These are phyloP conservation scores for Tetragnatha montana DNA, from an alignment of 2,888 invertebrate species.

Conservation along the genomic window DNA sequence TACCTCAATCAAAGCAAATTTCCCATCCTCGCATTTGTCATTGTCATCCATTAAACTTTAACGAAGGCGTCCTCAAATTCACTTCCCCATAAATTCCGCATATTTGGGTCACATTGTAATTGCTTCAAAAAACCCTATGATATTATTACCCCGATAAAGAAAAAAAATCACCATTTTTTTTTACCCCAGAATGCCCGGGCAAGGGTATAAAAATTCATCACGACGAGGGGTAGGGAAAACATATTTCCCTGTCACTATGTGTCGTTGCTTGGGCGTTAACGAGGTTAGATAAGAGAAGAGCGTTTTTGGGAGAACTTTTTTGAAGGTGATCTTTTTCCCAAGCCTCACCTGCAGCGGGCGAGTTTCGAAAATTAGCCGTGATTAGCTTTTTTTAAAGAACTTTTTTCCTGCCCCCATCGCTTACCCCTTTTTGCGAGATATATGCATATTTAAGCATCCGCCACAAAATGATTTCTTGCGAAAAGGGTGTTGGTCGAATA, in stretches of 20 bases:
- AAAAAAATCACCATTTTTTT: background rate
- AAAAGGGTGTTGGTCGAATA: conserved; percentile 3
- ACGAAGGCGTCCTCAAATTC: background rate
- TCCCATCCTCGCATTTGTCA: background rate
- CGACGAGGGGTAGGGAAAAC: conserved; percentile 17
- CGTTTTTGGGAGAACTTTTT: conserved; percentile 31
- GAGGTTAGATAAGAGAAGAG: conserved; percentile 54
- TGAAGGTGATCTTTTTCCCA: conserved; percentile 54
- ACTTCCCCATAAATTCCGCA: conserved; percentile 1
- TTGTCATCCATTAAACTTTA: background rate
- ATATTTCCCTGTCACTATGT: conserved; percentile 48
- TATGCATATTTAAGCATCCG: conserved; percentile 69
- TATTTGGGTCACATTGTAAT: conserved; percentile 18
- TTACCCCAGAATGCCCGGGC: background rate
- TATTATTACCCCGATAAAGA: background rate
- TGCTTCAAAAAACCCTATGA: conserved; percentile 16
- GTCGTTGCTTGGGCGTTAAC: conserved; percentile 62
- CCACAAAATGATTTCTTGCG: conserved; percentile 51
- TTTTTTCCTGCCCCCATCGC: conserved; percentile 23
- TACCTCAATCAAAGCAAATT: background rate
- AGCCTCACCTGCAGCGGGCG: conserved; percentile 52
- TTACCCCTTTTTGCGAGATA: conserved; percentile 53
- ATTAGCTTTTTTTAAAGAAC: conserved; percentile 59
- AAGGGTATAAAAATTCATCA: conserved; percentile 38
- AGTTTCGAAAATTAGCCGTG: conserved; percentile 67